Base-by-base conservation (phyloP, 2,113 vertebrate species). In the Turdus rufiventris region DNA sequence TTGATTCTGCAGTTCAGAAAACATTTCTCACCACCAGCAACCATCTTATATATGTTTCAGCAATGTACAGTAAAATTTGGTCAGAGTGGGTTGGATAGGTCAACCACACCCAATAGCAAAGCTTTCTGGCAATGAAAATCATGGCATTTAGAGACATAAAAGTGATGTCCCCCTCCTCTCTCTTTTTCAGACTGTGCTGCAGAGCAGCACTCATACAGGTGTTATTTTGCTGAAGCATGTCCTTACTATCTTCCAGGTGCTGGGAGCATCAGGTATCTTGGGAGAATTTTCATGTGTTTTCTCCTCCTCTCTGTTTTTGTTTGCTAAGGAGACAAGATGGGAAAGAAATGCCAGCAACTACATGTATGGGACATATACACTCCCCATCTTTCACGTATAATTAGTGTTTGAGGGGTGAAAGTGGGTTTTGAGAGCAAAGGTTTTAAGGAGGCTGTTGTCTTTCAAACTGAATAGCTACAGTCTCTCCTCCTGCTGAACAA, bases 311-410 rank as follows among this genome's bases (percentile, higher is more conserved):
- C 56, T 78, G 6, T 29, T 31, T 75, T 40, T 71, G 2, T 42
- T 70, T 85, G 28, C 15, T 62, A 45, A 75, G 36, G 19, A 75
- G 11, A 67, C 8, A 34, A 60, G 18, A 28, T 0, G 2, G 14
- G 17, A 53, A 91, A 88, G 33, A 82, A 79, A 47, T n/a, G n/a
- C 20, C 8, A 54, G 28, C 14, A 71, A 2, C 12, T 57, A 48
- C 18, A 8, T 0, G 0, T 14, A 54, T 0, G 4, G 8, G 19
- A 56, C 34, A 60, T 29, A 60, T 0, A 63, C 13, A 33, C 17
- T 18, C 38, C 38, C 3, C 47, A 14, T 36, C 16, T 26, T 83
- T 72, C 33, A 29, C 20, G 19, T 24, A 13, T 36, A 43, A 50
- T 45, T 38, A 20, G 24, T 0, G 1, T 61, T 42, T 53, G 16